Percentiles rank a stretch among this genome's conserved stretches.
Evolutionary conservation across 2,888 invertebrate genomes (phyloP).

Genomic region (Acanthosepion esculentum): DNA sequence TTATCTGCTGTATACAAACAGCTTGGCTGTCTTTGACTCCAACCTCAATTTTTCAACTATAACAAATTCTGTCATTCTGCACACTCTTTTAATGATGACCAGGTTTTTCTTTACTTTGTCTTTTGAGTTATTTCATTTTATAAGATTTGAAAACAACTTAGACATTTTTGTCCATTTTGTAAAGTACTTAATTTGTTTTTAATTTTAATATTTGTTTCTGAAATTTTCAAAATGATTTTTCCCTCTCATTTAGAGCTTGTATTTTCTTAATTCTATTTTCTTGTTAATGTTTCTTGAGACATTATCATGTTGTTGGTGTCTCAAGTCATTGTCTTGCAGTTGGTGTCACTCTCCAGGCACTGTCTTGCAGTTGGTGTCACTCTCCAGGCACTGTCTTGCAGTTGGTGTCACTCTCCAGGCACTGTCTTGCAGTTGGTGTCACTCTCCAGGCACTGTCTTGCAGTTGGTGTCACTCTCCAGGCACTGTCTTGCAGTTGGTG

Average conservation of each 20-base stretch:
- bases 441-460: neutral
- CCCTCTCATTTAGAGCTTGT: neutral
- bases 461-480: neutral
- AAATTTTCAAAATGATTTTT: constrained; percentile 5
- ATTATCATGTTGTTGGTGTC: no score
- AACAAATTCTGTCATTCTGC: constrained; percentile 12
- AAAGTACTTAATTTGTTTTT: neutral
- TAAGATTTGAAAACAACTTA: neutral
- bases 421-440: neutral
- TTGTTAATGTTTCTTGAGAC: no score
- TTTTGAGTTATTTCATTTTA: neutral
- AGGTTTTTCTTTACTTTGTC: neutral
- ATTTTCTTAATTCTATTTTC: neutral
- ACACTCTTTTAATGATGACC: neutral
- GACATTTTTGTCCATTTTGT: no score
- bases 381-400: neutral
- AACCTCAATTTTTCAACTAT: constrained; percentile 33
- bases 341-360: neutral
- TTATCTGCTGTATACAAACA: constrained; percentile 33
- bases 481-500: neutral
- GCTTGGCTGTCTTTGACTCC: neutral
- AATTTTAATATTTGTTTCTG: neutral
- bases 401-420: neutral
- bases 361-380: neutral
- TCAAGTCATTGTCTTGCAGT: neutral